These are phyloP conservation scores for Pygoscelis adeliae DNA, from an alignment of 2,113 vertebrate species.

Conservation along the genomic window DNA sequence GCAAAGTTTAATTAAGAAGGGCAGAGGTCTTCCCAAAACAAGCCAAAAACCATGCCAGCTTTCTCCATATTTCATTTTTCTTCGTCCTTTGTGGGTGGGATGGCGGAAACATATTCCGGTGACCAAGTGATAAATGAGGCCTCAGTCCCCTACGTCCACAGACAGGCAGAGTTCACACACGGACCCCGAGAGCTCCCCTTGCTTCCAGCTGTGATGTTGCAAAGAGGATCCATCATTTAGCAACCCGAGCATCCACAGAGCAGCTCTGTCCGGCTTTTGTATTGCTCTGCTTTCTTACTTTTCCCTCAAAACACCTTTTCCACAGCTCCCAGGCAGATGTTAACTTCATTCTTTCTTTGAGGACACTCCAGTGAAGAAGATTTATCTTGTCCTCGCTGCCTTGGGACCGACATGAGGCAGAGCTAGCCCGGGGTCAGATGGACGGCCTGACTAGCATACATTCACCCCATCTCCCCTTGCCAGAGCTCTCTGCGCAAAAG, in stretches of 20 bases:
- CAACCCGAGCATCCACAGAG: conserved; percentile 74
- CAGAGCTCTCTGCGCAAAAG: background rate
- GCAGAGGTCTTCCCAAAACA: background rate
- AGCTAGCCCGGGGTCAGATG: background rate
- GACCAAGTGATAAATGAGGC: background rate
- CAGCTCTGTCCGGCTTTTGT: conserved; percentile 71
- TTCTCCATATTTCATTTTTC: background rate
- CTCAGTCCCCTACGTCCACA: background rate
- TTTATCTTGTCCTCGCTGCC: conserved; percentile 71
- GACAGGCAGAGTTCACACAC: background rate
- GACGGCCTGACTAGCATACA: background rate
- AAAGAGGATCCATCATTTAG: background rate
- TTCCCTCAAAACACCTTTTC: conserved; percentile 65
- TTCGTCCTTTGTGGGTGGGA: background rate
- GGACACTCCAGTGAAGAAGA: conserved; percentile 28
- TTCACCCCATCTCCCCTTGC: background rate
- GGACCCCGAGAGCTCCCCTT: background rate
- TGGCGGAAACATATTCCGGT: background rate
- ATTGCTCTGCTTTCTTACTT: conserved; percentile 7
- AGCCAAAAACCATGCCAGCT: background rate
- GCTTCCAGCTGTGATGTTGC: background rate
- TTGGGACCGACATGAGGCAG: conserved; percentile 36
- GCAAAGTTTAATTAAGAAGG: background rate
- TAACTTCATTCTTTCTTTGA: conserved; percentile 57
- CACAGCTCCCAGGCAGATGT: conserved; percentile 74